Evolutionary conservation across 2,888 invertebrate genomes (phyloP).

Genomic region (Dryobota labecula): DNA sequence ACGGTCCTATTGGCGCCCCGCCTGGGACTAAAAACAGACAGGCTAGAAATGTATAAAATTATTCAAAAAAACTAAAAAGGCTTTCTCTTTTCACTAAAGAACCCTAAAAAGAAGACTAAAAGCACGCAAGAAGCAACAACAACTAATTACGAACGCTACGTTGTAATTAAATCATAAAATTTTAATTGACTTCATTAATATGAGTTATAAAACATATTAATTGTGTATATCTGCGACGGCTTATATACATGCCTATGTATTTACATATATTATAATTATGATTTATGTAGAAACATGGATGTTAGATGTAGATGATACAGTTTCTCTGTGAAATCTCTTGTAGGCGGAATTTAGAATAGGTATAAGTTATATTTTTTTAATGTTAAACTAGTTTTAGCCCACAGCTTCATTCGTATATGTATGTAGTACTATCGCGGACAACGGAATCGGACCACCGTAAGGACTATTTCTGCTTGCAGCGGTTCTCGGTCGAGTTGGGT

Average conservation of each 20-base stretch:
- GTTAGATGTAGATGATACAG: constrained; percentile 37
- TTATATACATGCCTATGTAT: constrained; percentile 37
- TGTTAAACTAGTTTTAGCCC: not conserved
- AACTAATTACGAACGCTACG: constrained; percentile 55
- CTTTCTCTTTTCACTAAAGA: constrained; percentile 1
- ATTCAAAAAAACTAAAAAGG: not conserved
- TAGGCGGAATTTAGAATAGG: not conserved
- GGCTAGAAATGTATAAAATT: not conserved
- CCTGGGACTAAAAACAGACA: not conserved
- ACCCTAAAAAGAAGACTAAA: constrained; percentile 7
- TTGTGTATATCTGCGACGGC: constrained; percentile 40
- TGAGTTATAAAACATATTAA: constrained; percentile 60
- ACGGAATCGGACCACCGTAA: too few species aligned
- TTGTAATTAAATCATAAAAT: constrained; percentile 64
- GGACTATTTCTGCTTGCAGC: too few species aligned
- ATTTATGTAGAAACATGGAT: constrained; percentile 40
- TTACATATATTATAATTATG: constrained; percentile 41
- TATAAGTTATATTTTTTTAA: not conserved
- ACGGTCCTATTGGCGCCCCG: constrained; percentile 15
- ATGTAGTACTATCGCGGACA: too few species aligned
- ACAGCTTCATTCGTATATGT: too few species aligned
- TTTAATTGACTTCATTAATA: constrained; percentile 63
- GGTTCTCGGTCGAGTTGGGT: too few species aligned
- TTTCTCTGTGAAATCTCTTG: constrained; percentile 30
- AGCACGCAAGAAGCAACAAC: constrained; percentile 30